Base-by-base conservation (phyloP, 2,797 vertebrate species). In the Pipistrellus nathusii region DNA sequence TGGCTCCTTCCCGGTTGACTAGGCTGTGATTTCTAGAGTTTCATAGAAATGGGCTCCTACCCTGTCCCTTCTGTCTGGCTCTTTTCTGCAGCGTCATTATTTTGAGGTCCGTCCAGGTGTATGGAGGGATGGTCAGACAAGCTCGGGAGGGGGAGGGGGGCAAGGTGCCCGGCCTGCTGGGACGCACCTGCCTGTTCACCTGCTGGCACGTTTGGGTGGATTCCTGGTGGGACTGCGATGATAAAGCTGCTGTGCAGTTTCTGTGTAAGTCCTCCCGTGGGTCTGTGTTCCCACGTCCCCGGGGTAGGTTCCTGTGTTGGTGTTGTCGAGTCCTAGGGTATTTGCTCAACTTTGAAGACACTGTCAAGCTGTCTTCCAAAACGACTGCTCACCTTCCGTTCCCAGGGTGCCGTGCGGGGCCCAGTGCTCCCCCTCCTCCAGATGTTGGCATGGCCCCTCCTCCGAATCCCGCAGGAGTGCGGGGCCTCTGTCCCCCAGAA, bases 391-490 rank as follows among this genome's bases (percentile, higher is more conserved):
- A 4, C 12, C 15, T 30, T 18, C 10, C 8, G 1, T 75, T n/a
- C 8, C 72, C 44, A 18, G 27, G 27, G 6, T 27, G 1, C 17
- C 20, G 78, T 5, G 15, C n/a, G 46, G 30, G 18, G 3, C 10
- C 44, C 6, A 7, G 1, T 2, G 35, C 35, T 8, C 38, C 7
- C 0, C 3, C 6, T 14, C 46, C 80, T 62, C 0, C 8, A 8
- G 27, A 23, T 18, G 2, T 2, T 6, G 23, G 5, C 10, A 3
- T 51, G 32, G 25, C 18, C 23, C 3, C 48, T 25, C 55, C 6
- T 8, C 57, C 32, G 8, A 30, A 3, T 20, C 13, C 14, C 3
- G 25, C 0, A 5, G 59, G 46, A 10, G 46, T 32, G 35, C 13
- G 30, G 12, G 62, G 35, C 6, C 5, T 35, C 66, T 1, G 21